phyloP scores from a whole-genome alignment of 2,797 vertebrate species.

The Lepus townsendii region DNA sequence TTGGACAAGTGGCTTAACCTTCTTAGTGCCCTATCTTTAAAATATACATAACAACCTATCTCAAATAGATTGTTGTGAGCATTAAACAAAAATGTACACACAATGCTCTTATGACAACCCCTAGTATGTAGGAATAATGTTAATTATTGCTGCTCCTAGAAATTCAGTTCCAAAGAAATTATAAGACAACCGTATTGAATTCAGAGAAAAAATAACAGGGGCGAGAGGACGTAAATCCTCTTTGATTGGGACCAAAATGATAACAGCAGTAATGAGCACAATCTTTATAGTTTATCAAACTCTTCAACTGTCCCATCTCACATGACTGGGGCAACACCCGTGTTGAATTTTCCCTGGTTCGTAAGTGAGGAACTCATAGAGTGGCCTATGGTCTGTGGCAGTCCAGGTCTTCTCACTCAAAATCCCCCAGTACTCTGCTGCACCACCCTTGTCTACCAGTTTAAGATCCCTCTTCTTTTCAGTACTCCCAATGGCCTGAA shows the following conservation, averaged over 20 bases:
- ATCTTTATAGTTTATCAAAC: background rate
- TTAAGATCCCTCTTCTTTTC: background rate
- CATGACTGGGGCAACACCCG: fast-evolving
- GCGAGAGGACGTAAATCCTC: background rate
- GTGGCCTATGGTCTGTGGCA: background rate
- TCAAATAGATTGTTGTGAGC: background rate
- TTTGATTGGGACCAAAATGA: background rate
- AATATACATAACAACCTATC: background rate
- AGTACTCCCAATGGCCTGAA: background rate
- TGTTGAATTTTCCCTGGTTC: background rate
- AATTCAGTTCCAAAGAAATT: background rate
- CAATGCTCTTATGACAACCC: background rate
- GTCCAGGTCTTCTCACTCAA: background rate
- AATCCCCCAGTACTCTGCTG: background rate
- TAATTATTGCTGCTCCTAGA: background rate
- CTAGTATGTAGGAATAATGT: background rate
- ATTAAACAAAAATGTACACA: background rate
- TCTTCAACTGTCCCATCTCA: background rate
- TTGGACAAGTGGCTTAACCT: background rate
- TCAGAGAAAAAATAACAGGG: background rate
- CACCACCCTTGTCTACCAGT: background rate
- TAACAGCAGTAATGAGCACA: no score
- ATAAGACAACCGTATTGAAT: background rate
- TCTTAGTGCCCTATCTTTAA: background rate
- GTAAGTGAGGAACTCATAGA: background rate